Evolutionary conservation across 1,140 invertebrate species (phyloP).

Genomic region (Cherax quadricarinatus): DNA sequence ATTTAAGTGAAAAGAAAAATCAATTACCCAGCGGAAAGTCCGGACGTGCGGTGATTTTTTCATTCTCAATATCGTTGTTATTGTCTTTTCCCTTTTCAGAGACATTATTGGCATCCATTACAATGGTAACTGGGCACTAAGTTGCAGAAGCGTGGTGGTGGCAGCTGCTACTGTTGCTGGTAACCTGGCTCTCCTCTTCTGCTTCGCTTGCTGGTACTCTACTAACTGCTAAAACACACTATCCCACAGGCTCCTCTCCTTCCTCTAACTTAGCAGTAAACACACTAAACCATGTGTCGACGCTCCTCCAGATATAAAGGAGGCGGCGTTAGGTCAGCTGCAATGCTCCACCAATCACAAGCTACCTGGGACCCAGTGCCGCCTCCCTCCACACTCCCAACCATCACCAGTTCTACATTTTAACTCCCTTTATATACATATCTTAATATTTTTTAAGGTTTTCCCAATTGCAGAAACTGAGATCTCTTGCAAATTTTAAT

Average conservation of each 20-base stretch:
- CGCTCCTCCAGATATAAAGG: slow-evolving; percentile 19
- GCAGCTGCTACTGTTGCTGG: not conserved
- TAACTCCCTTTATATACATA: no score
- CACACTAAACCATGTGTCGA: slow-evolving; percentile 30
- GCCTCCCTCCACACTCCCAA: not conserved
- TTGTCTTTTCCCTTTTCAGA: slow-evolving; percentile 24
- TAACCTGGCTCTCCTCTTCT: slow-evolving; percentile 39
- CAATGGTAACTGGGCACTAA: not conserved
- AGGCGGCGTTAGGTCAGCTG: slow-evolving; percentile 43
- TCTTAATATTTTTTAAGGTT: no score
- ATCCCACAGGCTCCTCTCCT: slow-evolving; percentile 55
- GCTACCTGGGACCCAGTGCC: not conserved
- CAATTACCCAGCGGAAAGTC: slow-evolving; percentile 63
- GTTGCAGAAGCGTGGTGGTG: slow-evolving; percentile 16
- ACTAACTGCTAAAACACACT: slow-evolving; percentile 35
- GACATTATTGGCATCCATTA: not conserved
- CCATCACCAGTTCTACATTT: no score
- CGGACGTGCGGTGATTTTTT: slow-evolving; percentile 13
- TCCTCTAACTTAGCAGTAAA: slow-evolving; percentile 57
- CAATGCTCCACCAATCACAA: slow-evolving; percentile 22
- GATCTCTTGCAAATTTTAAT: no score
- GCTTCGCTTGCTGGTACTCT: slow-evolving; percentile 23
- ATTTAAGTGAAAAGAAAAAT: not conserved
- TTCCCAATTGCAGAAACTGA: no score
- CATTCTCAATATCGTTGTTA: slow-evolving; percentile 49